A percentile compares a stretch with the other conserved stretches of the same genome.
Conservation (phyloP, 2,888 invertebrate species). For the Lithophane ornitopus region DNA sequence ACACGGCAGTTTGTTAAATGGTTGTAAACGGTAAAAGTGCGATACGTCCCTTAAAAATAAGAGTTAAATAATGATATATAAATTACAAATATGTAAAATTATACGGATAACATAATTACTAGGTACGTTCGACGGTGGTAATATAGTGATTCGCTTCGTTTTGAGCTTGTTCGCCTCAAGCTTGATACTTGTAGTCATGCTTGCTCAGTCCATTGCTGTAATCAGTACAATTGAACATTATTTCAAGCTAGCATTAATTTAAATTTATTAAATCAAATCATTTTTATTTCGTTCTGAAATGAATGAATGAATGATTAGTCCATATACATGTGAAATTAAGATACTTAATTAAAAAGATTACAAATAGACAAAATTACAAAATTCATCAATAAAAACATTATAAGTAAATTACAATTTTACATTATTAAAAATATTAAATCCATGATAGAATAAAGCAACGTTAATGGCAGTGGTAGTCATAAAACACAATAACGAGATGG, state of each 20-base stretch:
- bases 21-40: background rate
- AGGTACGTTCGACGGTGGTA: slow-evolving; percentile 65
- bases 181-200: slow-evolving; percentile 84
- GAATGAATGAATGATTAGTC: too few species aligned
- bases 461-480: background rate
- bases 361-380: too few species aligned
- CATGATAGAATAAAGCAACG: background rate
- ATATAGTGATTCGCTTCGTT: slow-evolving; percentile 26
- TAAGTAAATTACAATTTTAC: too few species aligned
- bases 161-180: slow-evolving; percentile 57
- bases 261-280: too few species aligned
- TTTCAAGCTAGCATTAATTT: background rate
- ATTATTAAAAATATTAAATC: too few species aligned
- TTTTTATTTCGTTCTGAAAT: too few species aligned
- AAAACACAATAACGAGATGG: background rate
- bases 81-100: slow-evolving; percentile 39
- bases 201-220: slow-evolving; percentile 86
- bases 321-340: too few species aligned
- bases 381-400: too few species aligned
- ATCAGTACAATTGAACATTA: slow-evolving; percentile 14
- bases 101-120: slow-evolving; percentile 22
- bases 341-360: too few species aligned
- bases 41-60: slow-evolving; percentile 17
- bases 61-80: slow-evolving; percentile 27
- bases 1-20: background rate